Evolutionary conservation across 2,888 invertebrate species (phyloP).

Genomic region (Agrypnus murinus): DNA sequence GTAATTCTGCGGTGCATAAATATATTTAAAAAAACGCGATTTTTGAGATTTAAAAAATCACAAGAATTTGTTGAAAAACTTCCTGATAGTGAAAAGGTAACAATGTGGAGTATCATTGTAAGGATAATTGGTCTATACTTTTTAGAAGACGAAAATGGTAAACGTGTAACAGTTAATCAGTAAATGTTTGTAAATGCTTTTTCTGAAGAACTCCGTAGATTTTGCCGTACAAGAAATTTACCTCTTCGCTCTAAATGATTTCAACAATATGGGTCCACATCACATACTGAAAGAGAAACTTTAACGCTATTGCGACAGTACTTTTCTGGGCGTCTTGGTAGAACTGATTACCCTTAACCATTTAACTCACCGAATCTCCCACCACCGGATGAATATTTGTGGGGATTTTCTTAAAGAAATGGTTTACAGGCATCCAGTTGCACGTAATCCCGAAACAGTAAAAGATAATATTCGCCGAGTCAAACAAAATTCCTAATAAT

Average conservation of each 20-base stretch:
- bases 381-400: too few relatives aligned
- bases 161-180: conserved; percentile 1
- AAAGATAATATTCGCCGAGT: conserved; percentile 9
- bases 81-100: conserved; percentile 1
- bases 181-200: not conserved
- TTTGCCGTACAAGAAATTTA: conserved; percentile 10
- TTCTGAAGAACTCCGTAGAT: not conserved
- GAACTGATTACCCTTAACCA: too few relatives aligned
- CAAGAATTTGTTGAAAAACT: not conserved
- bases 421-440: conserved; percentile 9
- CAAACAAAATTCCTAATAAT: too few relatives aligned
- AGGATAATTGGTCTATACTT: conserved; percentile 14
- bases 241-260: not conserved
- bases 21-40: not conserved
- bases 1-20: not conserved
- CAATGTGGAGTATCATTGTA: not conserved
- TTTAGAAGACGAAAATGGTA: conserved; percentile 8
- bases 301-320: too few relatives aligned
- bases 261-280: too few relatives aligned
- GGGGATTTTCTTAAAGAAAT: not conserved
- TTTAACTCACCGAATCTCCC: conserved; percentile 7
- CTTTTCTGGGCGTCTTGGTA: too few relatives aligned
- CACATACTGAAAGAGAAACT: not conserved
- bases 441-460: not conserved
- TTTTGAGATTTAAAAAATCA: not conserved